Evolutionary conservation across 2,797 vertebrate genomes (phyloP).

Genomic region (Characodon lateralis): DNA sequence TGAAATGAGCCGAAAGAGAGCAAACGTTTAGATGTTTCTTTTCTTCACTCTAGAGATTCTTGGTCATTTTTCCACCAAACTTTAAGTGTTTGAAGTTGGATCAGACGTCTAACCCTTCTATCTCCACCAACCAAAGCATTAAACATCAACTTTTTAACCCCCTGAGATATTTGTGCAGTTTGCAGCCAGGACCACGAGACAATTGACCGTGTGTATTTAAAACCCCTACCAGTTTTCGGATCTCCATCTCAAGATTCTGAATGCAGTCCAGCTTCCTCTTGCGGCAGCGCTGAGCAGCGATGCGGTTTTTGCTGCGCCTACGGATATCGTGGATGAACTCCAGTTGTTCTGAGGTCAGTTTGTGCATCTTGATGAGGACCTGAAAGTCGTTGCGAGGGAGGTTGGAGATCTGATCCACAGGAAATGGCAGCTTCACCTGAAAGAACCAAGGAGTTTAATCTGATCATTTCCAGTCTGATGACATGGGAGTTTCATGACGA

Average conservation of each 20-base stretch:
- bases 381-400: slow-evolving; percentile 99
- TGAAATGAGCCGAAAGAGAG: neutral
- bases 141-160: neutral
- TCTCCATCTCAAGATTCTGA: slow-evolving; percentile 98
- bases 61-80: neutral
- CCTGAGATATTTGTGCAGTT: too few species aligned
- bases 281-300: slow-evolving; percentile 96
- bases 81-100: too few species aligned
- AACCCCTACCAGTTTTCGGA: slow-evolving; percentile 88
- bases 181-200: neutral
- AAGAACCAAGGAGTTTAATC: neutral
- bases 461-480: neutral
- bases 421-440: slow-evolving; percentile 98
- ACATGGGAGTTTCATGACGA: neutral
- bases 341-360: slow-evolving; percentile 97
- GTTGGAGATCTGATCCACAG: slow-evolving; percentile 99
- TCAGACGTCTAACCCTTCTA: neutral
- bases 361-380: slow-evolving; percentile 99
- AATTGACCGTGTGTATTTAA: neutral
- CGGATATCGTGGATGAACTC: slow-evolving; percentile 97
- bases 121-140: neutral
- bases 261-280: slow-evolving; percentile 99
- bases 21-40: slow-evolving; percentile 41
- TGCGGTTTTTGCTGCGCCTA: slow-evolving; percentile 95
- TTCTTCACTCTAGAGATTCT: neutral